phyloP scores from a whole-genome alignment of 2,113 vertebrate species.

The Neogale vison region DNA sequence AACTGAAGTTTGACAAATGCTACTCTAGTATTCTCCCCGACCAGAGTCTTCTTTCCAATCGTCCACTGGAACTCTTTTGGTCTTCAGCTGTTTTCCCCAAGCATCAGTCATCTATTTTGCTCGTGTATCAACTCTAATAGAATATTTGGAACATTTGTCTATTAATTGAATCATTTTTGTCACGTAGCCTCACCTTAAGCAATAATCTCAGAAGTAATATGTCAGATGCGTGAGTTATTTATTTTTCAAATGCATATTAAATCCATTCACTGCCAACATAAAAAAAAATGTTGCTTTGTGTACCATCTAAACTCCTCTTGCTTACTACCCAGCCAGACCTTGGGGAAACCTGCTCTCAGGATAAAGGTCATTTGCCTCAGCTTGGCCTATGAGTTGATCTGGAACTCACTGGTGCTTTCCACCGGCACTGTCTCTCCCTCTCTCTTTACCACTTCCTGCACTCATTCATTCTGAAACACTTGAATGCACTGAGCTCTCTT shows the following conservation, averaged over 20 bases:
- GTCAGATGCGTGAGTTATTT: neutral
- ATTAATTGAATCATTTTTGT: neutral
- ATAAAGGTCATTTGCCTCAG: neutral
- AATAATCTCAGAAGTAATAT: neutral
- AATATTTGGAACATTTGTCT: neutral
- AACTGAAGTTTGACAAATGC: neutral
- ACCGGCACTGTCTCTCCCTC: neutral
- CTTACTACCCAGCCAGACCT: neutral
- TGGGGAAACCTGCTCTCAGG: neutral
- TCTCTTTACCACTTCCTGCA: neutral
- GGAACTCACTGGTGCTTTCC: neutral
- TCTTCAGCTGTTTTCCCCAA: neutral
- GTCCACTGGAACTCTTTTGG: neutral
- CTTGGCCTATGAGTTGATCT: neutral
- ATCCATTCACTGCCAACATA: neutral
- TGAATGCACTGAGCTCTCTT: neutral
- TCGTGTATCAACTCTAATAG: neutral
- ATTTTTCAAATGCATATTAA: neutral
- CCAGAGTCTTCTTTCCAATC: too few species aligned
- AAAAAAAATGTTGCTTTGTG: neutral
- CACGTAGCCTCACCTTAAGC: constrained; percentile 13
- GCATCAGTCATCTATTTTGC: neutral
- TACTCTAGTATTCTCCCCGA: too few species aligned
- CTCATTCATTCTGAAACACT: constrained; percentile 11
- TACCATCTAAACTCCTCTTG: neutral